Percentiles rank a stretch among this genome's conserved stretches.
These are phyloP conservation scores for Bombycilla garrulus DNA, from an alignment of 2,113 vertebrate genomes.

Conservation along the genomic window DNA sequence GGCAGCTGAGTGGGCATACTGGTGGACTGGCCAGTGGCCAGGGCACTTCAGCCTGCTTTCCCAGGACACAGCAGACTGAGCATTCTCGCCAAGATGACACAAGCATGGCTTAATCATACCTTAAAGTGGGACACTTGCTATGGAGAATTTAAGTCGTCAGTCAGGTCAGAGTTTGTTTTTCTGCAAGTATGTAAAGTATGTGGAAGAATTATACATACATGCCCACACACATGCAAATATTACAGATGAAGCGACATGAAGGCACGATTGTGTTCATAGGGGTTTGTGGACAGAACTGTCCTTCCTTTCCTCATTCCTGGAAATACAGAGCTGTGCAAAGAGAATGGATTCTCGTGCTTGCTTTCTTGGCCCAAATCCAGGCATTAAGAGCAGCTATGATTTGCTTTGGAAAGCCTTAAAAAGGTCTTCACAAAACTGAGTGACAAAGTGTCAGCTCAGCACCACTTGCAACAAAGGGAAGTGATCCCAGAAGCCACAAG, in stretches of 20 bases:
- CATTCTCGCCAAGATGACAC: rapidly evolving
- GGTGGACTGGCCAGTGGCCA: rapidly evolving
- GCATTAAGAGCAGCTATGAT: background rate
- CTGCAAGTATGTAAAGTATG: background rate
- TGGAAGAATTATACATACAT: background rate
- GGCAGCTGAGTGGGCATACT: background rate
- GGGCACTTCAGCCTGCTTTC: background rate
- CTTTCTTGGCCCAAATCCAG: background rate
- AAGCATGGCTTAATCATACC: background rate
- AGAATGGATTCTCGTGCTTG: background rate
- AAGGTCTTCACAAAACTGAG: background rate
- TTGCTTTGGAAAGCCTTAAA: background rate
- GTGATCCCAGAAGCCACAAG: rapidly evolving
- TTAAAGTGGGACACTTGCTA: background rate
- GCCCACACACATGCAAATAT: background rate
- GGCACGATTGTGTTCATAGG: rapidly evolving
- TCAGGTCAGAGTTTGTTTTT: background rate
- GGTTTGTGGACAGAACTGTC: background rate
- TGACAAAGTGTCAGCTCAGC: background rate
- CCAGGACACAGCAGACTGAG: background rate
- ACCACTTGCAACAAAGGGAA: background rate
- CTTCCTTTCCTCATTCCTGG: background rate
- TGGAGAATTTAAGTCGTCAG: background rate
- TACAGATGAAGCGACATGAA: background rate
- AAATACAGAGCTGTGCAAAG: background rate